Evolutionary conservation across 2,797 vertebrate species (phyloP).

Genomic region (Lerista edwardsae): DNA sequence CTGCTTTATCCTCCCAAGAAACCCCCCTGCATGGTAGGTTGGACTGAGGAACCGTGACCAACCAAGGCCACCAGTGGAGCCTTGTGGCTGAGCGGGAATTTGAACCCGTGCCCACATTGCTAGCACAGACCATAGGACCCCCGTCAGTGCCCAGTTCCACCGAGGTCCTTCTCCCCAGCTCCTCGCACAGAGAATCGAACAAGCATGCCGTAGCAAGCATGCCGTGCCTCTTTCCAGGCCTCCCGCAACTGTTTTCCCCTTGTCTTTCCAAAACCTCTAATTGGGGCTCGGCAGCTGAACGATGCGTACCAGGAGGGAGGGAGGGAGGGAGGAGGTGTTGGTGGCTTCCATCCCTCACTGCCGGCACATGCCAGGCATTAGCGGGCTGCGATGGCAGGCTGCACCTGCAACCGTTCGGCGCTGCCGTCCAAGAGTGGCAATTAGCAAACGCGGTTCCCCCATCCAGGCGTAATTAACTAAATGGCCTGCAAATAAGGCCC

Average conservation of each 20-base stretch:
- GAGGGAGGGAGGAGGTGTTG: not conserved
- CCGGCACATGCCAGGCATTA: not conserved
- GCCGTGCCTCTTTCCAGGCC: not conserved
- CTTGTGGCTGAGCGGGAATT: no score
- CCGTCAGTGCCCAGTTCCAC: not conserved
- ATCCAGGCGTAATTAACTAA: constrained; percentile 29
- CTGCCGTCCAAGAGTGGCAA: not conserved
- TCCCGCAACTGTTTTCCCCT: no score
- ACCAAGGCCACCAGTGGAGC: no score
- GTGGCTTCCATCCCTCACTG: not conserved
- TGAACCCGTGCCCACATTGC: no score
- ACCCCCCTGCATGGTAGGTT: no score
- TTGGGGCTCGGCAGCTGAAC: accelerated
- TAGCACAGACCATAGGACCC: no score
- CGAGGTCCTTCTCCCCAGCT: not conserved
- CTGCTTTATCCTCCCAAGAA: no score
- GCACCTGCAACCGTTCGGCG: constrained; percentile 4
- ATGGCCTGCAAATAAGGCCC: constrained; percentile 14
- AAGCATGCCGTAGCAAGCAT: no score
- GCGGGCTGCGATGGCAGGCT: not conserved
- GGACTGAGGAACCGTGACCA: no score
- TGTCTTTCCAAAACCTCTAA: not conserved
- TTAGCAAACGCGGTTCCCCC: not conserved
- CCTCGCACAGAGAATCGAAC: not conserved
- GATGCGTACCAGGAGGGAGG: not conserved